These are phyloP conservation scores for Aphis craccivora DNA, from an alignment of 1,140 invertebrate genomes.

Conservation along the genomic window DNA sequence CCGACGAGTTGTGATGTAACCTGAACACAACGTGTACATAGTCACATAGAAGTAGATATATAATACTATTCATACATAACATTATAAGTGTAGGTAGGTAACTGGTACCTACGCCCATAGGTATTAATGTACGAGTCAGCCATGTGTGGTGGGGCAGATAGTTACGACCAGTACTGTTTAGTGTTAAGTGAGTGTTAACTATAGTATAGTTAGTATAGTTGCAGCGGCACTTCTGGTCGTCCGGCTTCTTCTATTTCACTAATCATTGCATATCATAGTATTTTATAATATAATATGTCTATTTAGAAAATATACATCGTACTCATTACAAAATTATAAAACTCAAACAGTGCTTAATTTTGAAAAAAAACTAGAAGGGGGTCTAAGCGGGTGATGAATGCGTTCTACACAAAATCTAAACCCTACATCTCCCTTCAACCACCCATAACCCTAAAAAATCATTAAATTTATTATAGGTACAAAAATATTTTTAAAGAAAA, in stretches of 20 bases:
- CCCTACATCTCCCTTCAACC: too few species aligned
- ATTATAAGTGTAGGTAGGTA: neutral
- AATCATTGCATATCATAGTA: neutral
- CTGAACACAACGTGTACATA: neutral
- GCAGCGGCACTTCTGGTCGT: neutral
- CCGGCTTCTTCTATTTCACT: neutral
- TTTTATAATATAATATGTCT: neutral
- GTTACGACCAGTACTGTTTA: neutral
- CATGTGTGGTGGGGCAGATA: neutral
- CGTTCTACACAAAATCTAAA: too few species aligned
- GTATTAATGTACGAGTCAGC: neutral
- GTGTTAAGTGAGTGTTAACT: too few species aligned
- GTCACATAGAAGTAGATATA: neutral
- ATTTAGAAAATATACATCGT: neutral
- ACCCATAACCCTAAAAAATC: too few species aligned
- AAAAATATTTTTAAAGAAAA: too few species aligned
- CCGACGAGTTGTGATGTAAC: neutral
- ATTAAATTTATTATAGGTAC: too few species aligned
- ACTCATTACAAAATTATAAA: neutral
- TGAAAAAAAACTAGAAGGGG: too few species aligned
- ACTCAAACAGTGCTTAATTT: too few species aligned
- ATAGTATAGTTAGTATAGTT: neutral
- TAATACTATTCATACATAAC: neutral
- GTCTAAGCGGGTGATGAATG: too few species aligned
- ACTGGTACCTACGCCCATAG: neutral